Conservation (phyloP, 2,113 vertebrate species). For the Cheirogaleus medius region DNA sequence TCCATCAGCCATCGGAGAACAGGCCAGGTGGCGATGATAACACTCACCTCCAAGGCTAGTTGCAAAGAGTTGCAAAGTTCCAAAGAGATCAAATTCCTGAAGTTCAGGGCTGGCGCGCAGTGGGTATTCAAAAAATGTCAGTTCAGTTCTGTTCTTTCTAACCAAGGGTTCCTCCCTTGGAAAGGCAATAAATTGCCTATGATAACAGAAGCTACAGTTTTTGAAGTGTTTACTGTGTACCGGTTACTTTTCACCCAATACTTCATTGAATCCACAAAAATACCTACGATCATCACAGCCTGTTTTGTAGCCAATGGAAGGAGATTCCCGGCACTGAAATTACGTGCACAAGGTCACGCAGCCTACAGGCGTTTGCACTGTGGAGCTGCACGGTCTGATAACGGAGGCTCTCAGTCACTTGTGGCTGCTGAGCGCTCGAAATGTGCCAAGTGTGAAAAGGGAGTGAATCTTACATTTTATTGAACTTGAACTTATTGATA, state of each 20-base stretch:
- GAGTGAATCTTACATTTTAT: background rate
- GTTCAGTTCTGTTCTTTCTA: background rate
- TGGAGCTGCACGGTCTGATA: rapidly evolving
- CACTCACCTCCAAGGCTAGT: background rate
- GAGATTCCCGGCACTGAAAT: background rate
- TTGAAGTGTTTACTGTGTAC: background rate
- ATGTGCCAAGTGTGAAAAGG: background rate
- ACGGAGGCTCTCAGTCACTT: rapidly evolving
- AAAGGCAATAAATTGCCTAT: background rate
- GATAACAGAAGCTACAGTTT: background rate
- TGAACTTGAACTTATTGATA: background rate
- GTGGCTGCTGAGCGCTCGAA: background rate
- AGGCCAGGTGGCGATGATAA: background rate
- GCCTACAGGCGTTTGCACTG: rapidly evolving
- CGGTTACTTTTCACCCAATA: background rate
- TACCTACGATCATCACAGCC: background rate
- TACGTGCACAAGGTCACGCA: rapidly evolving
- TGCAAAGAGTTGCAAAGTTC: background rate
- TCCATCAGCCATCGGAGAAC: background rate
- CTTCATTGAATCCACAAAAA: background rate
- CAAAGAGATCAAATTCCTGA: background rate
- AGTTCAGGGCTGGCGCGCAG: background rate
- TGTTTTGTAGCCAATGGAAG: background rate
- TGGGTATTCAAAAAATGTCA: background rate
- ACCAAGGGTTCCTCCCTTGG: background rate